A percentile compares a stretch with the other conserved stretches of the same genome.
phyloP scores from a whole-genome alignment of 2,888 invertebrate genomes.

The Acronicta aceris region DNA sequence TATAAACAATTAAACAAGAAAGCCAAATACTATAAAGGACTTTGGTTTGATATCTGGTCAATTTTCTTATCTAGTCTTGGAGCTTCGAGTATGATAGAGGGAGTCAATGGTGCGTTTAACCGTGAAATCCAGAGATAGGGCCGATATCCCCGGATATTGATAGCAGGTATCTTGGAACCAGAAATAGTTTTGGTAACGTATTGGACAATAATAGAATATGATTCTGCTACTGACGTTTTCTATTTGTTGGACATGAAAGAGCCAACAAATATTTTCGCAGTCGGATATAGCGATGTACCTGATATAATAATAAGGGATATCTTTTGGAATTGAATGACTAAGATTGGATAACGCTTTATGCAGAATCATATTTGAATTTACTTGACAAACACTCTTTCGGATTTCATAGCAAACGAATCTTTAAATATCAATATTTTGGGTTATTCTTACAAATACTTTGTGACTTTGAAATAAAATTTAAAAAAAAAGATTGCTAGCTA shows the following conservation, averaged over 20 bases:
- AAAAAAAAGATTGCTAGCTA: too few species aligned
- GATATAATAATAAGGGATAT: constrained; percentile 15
- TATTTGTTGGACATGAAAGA: constrained; percentile 40
- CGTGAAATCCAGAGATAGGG: constrained; percentile 86
- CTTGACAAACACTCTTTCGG: neutral
- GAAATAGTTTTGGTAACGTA: constrained; percentile 80
- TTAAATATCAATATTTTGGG: neutral
- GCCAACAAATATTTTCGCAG: constrained; percentile 28
- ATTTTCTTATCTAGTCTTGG: constrained; percentile 82
- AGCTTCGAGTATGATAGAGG: constrained; percentile 77
- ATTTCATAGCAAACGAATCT: neutral
- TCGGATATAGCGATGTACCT: constrained; percentile 9
- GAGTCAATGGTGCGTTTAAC: constrained; percentile 84
- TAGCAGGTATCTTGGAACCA: constrained; percentile 81
- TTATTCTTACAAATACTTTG: too few species aligned
- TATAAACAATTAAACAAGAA: constrained; percentile 62
- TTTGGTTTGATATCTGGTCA: constrained; percentile 78
- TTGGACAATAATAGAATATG: constrained; percentile 71
- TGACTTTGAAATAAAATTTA: too few species aligned
- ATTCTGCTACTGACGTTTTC: constrained; percentile 64
- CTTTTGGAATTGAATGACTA: constrained; percentile 1
- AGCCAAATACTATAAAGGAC: constrained; percentile 65
- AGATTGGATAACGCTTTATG: neutral
- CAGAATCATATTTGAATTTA: neutral
- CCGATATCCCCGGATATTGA: constrained; percentile 83